Evolutionary conservation across 2,797 vertebrate genomes (phyloP), one percentile per base, ranked within the genome.

Genomic region (Neosilurus mollespiculum): DNA sequence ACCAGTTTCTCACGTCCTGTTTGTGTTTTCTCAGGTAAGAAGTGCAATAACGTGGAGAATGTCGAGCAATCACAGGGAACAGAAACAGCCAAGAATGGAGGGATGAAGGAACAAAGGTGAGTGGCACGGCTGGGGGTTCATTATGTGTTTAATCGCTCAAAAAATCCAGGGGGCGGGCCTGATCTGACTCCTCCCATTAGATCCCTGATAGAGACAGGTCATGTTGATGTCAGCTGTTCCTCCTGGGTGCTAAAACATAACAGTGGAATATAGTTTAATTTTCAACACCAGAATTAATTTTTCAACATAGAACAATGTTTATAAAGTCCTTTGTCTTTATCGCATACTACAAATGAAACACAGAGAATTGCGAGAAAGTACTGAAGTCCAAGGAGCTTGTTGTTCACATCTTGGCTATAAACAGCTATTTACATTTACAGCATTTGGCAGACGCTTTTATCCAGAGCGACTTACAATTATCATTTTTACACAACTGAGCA

Each of bases 31-130:
- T 61, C 89, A 96, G 94, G 92, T 82, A 71, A 83, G 54, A 85
- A 87, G 56, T 88, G 89, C 69, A 92, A 91, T 61, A 91, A 91
- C 7, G 84, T 92, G 89, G 84, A 83, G 86, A 20, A 91, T 0
- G 75, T 87, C 2, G 87, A 91, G 67, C 89, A 90, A 66, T 59
- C 89, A 10, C 87, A 87, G 61, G 81, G 88, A 11, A 91, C 90
- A 79, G 91, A 92, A n/a, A 9, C 34, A 2, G 86, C 91, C 64
- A 86, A 93, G 83, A 93, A 94, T 9, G 91, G 91, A 58, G 88
- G 69, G 18, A 90, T 92, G 80, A 90, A 71, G 15, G 89, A 91
- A 86, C 92, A 90, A 61, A 22, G 92, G 95, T 96, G 85, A 94
- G 95, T 94, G 85, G 87, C 30, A 22, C 43, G 1, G 30, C 3